Evolutionary conservation across 2,888 invertebrate genomes (phyloP).

Genomic region (Ichneumoninae sp.): DNA sequence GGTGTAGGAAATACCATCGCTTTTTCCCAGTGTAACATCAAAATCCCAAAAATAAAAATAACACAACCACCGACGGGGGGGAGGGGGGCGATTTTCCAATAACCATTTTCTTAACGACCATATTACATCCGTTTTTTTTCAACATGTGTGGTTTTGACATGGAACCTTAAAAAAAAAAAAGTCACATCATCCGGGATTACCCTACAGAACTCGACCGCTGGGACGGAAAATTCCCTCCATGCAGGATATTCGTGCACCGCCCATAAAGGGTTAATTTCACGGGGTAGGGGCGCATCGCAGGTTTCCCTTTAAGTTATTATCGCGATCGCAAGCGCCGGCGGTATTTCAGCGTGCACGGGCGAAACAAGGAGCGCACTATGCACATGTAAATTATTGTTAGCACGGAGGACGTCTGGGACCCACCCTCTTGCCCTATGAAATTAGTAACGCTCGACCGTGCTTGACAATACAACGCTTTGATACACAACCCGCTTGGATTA

Average conservation of each 20-base stretch:
- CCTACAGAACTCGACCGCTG: too few species aligned
- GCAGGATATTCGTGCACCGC: not conserved
- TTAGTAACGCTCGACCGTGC: constrained; percentile 46
- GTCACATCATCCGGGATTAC: too few species aligned
- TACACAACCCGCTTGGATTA: constrained; percentile 48
- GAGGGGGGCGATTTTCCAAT: too few species aligned
- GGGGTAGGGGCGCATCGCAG: constrained; percentile 32
- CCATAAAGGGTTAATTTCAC: constrained; percentile 43
- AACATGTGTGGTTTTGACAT: too few species aligned
- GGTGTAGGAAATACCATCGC: too few species aligned
- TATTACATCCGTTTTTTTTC: too few species aligned
- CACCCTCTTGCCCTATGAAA: constrained; percentile 47
- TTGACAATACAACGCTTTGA: constrained; percentile 56
- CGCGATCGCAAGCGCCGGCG: constrained; percentile 12
- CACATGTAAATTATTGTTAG: constrained; percentile 61
- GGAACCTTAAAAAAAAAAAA: too few species aligned
- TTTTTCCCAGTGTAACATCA: too few species aligned
- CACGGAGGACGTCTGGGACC: constrained; percentile 8
- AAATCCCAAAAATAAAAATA: too few species aligned
- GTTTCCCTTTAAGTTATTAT: constrained; percentile 51
- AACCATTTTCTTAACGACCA: too few species aligned
- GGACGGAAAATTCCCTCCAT: too few species aligned
- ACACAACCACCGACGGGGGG: too few species aligned
- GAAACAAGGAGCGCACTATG: not conserved
- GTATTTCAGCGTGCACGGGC: constrained; percentile 32